phyloP scores from a whole-genome alignment of 2,888 invertebrate genomes.

The Calephelis perditalis region DNA sequence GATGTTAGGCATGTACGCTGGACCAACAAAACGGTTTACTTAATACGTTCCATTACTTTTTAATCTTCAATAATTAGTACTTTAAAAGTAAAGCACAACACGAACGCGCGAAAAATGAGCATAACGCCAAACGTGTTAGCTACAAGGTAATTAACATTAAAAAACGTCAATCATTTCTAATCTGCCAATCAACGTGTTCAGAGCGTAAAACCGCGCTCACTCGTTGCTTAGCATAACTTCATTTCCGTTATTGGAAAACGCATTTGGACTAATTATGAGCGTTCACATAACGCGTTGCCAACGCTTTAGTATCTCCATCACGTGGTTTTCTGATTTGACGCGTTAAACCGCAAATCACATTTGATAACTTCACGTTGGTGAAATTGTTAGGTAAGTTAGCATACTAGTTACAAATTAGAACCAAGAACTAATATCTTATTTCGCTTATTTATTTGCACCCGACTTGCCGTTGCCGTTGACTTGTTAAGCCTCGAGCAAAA shows the following conservation, averaged over 20 bases:
- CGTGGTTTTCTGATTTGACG: conserved; percentile 4
- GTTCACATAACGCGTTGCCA: conserved; percentile 12
- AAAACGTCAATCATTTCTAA: conserved; percentile 6
- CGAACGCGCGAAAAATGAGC: no score
- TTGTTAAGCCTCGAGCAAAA: no score
- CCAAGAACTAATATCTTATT: no score
- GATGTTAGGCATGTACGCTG: no score
- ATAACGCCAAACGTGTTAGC: not conserved
- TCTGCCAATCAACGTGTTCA: conserved; percentile 6
- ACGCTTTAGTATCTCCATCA: not conserved
- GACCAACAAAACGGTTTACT: no score
- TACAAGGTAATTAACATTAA: not conserved
- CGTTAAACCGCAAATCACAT: conserved; percentile 6
- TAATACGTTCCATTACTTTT: no score
- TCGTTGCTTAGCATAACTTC: conserved; percentile 6
- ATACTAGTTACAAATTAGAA: no score
- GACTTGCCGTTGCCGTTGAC: no score
- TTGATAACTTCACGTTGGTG: not conserved
- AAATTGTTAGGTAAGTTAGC: not conserved
- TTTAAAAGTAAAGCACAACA: no score
- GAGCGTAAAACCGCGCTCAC: conserved; percentile 6
- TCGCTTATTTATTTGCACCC: no score
- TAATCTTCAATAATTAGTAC: no score
- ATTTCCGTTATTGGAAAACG: conserved; percentile 14
- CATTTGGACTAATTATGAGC: conserved; percentile 10